A percentile compares a stretch with the other conserved stretches of the same genome.
Evolutionary conservation across 2,113 vertebrate species (phyloP).

Genomic region (Galeopterus variegatus): DNA sequence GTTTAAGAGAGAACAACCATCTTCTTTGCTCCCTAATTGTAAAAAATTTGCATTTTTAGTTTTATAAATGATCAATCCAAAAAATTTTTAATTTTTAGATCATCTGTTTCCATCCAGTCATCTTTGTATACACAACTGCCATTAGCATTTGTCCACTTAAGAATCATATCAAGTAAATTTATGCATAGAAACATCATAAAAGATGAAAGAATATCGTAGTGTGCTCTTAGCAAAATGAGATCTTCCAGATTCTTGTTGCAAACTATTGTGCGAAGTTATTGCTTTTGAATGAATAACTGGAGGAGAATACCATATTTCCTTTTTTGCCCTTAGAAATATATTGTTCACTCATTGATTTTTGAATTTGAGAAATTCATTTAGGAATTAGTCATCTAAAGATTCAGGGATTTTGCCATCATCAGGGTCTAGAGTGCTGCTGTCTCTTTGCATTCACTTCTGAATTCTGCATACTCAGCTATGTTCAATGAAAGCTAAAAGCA

Average conservation of each 20-base stretch:
- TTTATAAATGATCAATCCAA: slow-evolving; percentile 17
- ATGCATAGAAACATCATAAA: slow-evolving; percentile 22
- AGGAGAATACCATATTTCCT: not conserved
- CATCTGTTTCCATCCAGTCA: not conserved
- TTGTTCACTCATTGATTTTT: not conserved
- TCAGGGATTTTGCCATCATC: not conserved
- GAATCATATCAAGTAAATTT: not conserved
- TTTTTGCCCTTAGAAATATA: not conserved
- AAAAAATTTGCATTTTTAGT: not conserved
- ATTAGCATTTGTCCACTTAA: not conserved
- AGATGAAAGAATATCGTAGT: not conserved
- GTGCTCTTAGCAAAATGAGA: not conserved
- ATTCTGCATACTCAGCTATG: slow-evolving; percentile 1
- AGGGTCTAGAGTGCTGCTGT: not conserved
- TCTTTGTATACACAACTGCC: not conserved
- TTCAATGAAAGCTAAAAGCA: not conserved
- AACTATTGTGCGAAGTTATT: slow-evolving; percentile 5
- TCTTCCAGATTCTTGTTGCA: not conserved
- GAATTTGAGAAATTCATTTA: slow-evolving; percentile 21
- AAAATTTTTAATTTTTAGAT: not conserved
- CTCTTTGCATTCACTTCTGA: slow-evolving; percentile 13
- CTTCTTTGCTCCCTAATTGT: not conserved
- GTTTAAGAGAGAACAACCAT: not conserved
- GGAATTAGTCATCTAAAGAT: slow-evolving; percentile 9
- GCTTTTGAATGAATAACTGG: not conserved